Conservation (phyloP, 2,888 invertebrate species). For the Drosophila quinaria region DNA sequence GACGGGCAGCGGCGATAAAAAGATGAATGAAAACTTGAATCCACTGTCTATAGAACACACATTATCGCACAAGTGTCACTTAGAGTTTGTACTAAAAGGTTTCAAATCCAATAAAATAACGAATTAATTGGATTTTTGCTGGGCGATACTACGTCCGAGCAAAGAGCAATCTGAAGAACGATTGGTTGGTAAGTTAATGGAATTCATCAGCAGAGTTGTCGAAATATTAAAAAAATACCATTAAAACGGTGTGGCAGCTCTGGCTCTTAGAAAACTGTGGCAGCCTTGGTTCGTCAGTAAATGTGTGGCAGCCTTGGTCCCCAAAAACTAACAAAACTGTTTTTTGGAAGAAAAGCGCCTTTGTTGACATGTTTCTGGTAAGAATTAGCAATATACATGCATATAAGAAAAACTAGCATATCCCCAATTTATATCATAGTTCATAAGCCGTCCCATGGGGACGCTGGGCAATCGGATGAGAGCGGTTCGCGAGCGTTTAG, state of each 20-base stretch:
- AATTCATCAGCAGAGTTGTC: not conserved
- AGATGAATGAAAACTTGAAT: slow-evolving; percentile 67
- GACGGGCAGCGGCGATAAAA: slow-evolving; percentile 37
- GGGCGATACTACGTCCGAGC: slow-evolving; percentile 76
- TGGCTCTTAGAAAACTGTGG: too few species aligned
- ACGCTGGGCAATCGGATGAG: slow-evolving; percentile 66
- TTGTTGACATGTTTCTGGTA: slow-evolving; percentile 66
- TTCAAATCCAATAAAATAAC: slow-evolving; percentile 37
- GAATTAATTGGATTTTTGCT: slow-evolving; percentile 59
- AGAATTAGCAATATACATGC: not conserved
- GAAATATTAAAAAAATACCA: too few species aligned
- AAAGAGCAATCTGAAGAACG: slow-evolving; percentile 46
- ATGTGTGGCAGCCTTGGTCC: too few species aligned
- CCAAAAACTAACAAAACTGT: not conserved
- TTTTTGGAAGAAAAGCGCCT: slow-evolving; percentile 13
- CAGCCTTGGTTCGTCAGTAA: too few species aligned
- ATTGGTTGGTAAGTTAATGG: not conserved
- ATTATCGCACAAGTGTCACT: slow-evolving; percentile 59
- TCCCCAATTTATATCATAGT: slow-evolving; percentile 62
- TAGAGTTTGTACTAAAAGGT: slow-evolving; percentile 63
- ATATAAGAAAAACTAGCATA: not conserved
- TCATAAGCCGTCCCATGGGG: slow-evolving; percentile 81
- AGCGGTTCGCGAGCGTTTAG: slow-evolving; percentile 74
- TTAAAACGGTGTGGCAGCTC: too few species aligned
- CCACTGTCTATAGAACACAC: slow-evolving; percentile 54